phyloP scores from a whole-genome alignment of 2,797 vertebrate genomes.

The Acanthis flammea region DNA sequence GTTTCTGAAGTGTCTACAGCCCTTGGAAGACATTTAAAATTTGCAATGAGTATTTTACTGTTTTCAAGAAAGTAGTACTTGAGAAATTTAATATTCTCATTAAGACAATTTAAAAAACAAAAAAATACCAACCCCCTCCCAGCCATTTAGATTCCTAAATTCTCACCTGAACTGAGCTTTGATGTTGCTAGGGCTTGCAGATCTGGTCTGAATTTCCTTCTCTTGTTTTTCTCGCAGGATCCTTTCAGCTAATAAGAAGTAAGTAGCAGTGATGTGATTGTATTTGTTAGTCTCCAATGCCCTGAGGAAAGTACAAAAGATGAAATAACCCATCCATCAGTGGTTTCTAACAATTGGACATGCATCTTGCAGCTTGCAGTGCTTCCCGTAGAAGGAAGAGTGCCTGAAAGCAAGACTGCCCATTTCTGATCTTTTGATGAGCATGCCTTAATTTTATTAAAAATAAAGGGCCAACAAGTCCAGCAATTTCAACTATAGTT shows the following conservation, averaged over 20 bases:
- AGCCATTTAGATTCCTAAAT: neutral
- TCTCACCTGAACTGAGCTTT: constrained; percentile 97
- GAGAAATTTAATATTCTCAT: neutral
- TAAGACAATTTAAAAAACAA: neutral
- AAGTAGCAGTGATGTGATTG: constrained; percentile 98
- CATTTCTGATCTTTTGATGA: neutral
- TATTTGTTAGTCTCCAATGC: constrained; percentile 98
- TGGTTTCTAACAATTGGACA: neutral
- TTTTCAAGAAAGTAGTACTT: neutral
- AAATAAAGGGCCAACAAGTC: neutral
- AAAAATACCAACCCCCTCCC: neutral
- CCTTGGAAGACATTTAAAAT: neutral
- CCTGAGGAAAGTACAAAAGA: constrained; percentile 72
- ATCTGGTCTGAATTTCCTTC: constrained; percentile 92
- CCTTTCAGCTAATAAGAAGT: constrained; percentile 94
- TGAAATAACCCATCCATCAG: neutral
- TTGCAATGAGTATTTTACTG: neutral
- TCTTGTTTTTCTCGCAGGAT: constrained; percentile 97
- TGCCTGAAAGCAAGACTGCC: neutral
- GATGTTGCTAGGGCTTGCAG: constrained; percentile 94
- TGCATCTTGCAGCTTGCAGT: neutral
- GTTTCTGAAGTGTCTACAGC: neutral
- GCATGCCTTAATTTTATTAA: neutral
- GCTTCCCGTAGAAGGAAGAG: neutral
- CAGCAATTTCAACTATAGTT: neutral